These are phyloP conservation scores for Potamilus streckersoni DNA, from an alignment of 1,140 invertebrate species.

Conservation along the genomic window DNA sequence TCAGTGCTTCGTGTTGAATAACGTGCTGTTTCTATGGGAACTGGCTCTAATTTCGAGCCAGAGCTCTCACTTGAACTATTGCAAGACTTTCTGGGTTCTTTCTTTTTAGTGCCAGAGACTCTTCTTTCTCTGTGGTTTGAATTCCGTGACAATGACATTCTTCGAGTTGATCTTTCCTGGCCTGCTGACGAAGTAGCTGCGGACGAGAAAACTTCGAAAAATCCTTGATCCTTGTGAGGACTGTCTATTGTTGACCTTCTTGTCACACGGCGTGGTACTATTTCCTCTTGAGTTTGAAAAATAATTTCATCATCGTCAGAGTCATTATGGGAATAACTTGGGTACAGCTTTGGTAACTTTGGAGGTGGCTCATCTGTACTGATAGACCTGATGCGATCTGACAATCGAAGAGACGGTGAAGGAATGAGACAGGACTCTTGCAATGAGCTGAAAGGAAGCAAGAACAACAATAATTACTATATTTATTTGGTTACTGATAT, in stretches of 20 bases:
- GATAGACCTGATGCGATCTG: not conserved
- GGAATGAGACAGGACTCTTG: no score
- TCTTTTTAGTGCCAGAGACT: not conserved
- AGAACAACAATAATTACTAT: no score
- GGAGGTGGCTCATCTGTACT: slow-evolving; percentile 20
- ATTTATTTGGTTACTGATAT: no score
- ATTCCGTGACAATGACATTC: slow-evolving; percentile 18
- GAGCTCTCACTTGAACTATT: slow-evolving; percentile 29
- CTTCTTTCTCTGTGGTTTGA: slow-evolving; percentile 5
- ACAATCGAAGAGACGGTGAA: no score
- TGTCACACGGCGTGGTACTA: not conserved
- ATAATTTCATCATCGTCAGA: slow-evolving; percentile 24
- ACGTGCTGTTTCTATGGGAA: slow-evolving; percentile 9
- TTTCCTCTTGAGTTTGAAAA: slow-evolving; percentile 2
- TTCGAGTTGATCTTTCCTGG: not conserved
- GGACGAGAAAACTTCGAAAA: not conserved
- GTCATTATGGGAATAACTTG: slow-evolving; percentile 1
- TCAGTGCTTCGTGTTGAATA: slow-evolving; percentile 19
- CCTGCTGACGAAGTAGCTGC: not conserved
- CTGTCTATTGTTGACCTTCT: slow-evolving; percentile 8
- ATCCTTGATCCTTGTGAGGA: not conserved
- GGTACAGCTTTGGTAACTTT: slow-evolving; percentile 26
- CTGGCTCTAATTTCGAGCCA: slow-evolving; percentile 26
- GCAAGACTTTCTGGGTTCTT: slow-evolving; percentile 20
- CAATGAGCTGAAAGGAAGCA: no score